Conservation (phyloP, 2,888 invertebrate species). For the Epirrhoe alternata region DNA sequence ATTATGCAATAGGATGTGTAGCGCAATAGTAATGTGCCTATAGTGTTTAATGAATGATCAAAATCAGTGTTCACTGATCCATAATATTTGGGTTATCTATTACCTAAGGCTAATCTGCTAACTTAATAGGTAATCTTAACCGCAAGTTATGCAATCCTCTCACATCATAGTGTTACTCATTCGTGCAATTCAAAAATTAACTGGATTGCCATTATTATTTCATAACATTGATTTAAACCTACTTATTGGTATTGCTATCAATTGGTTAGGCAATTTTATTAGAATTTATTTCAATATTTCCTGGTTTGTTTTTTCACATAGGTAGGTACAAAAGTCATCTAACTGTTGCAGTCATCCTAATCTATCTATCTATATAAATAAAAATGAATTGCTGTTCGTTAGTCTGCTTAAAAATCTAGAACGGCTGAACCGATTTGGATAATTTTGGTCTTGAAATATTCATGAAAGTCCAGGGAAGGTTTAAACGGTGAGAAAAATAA, state of each 20-base stretch:
- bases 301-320: background rate
- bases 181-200: constrained; percentile 6
- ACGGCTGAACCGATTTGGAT: too few relatives aligned
- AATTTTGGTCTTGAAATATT: too few relatives aligned
- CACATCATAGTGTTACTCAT: constrained; percentile 8
- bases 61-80: background rate
- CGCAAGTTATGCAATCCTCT: constrained; percentile 8
- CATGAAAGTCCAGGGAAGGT: too few relatives aligned
- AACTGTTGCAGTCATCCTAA: too few relatives aligned
- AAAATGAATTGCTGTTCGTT: too few relatives aligned
- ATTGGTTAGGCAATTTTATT: background rate
- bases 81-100: background rate
- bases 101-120: background rate
- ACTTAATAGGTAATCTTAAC: constrained; percentile 7
- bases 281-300: background rate
- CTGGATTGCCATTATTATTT: constrained; percentile 19
- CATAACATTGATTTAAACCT: constrained; percentile 5
- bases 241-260: background rate
- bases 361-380: too few relatives aligned
- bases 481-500: too few relatives aligned
- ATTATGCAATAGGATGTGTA: background rate
- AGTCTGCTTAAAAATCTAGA: too few relatives aligned
- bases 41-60: background rate
- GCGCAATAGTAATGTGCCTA: background rate
- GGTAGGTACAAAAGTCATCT: background rate